Evolutionary conservation across 2,113 vertebrate genomes (phyloP).

Genomic region (Onychostruthus taczanowskii): DNA sequence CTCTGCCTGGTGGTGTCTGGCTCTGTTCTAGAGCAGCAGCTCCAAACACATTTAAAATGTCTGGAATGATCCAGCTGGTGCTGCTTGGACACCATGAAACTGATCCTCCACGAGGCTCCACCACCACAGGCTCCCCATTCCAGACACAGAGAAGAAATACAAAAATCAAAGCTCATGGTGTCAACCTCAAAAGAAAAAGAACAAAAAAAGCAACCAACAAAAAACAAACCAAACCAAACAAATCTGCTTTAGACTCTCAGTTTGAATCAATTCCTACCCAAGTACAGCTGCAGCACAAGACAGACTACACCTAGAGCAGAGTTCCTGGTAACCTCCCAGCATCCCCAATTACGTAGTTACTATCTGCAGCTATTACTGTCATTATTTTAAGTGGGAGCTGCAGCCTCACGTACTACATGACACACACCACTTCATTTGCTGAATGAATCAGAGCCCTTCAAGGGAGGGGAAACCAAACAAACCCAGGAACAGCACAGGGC

Average conservation of each 20-base stretch:
- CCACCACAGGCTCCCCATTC: accelerated
- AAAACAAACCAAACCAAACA: not conserved
- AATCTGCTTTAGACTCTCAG: not conserved
- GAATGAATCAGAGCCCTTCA: conserved; percentile 31
- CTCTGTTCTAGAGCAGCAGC: not conserved
- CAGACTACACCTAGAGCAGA: not conserved
- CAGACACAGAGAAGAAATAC: not conserved
- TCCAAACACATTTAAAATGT: not conserved
- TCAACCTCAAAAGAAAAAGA: too few relatives aligned
- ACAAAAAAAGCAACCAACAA: not conserved
- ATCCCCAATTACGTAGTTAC: not conserved
- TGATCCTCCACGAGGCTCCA: not conserved
- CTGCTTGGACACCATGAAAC: not conserved
- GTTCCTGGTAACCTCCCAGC: not conserved
- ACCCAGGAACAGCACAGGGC: not conserved
- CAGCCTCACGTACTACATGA: not conserved
- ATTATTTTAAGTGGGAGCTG: not conserved
- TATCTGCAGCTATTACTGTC: not conserved
- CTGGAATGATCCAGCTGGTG: not conserved
- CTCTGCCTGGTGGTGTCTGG: not conserved
- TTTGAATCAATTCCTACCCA: not conserved
- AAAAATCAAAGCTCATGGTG: not conserved
- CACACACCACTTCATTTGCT: not conserved
- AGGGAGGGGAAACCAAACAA: conserved; percentile 36
- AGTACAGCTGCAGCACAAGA: not conserved